Evolutionary conservation across 2,797 vertebrate species (phyloP).

Genomic region (Podarcis siculus): DNA sequence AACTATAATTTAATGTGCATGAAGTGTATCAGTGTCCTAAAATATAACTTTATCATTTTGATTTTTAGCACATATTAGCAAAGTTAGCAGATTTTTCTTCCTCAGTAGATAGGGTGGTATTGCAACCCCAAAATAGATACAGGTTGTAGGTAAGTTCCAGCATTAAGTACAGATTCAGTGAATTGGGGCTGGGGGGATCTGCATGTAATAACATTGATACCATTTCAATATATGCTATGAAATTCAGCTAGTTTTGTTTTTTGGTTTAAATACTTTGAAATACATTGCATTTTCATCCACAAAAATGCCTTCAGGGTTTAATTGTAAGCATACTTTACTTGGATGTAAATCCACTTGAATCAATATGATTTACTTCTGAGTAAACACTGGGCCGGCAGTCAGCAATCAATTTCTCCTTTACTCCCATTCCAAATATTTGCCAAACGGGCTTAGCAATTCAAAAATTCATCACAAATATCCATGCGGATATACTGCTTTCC

Average conservation of each 20-base stretch:
- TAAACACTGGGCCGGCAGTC: background rate
- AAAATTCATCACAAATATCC: conserved; percentile 25
- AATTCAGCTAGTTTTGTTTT: background rate
- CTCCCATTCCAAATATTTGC: background rate
- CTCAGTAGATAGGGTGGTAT: too few relatives aligned
- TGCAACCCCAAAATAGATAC: background rate
- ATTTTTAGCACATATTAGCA: too few relatives aligned
- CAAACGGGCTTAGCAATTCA: conserved; percentile 30
- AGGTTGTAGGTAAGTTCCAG: background rate
- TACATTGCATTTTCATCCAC: background rate
- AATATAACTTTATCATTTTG: too few relatives aligned
- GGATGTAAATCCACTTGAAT: conserved; percentile 5
- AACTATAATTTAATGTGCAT: too few relatives aligned
- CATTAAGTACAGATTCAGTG: background rate
- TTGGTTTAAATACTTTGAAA: background rate
- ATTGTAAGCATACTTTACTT: background rate
- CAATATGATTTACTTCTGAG: background rate
- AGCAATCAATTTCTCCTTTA: background rate
- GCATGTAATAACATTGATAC: background rate
- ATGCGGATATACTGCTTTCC: conserved; percentile 20
- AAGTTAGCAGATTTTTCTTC: too few relatives aligned
- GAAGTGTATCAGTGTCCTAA: too few relatives aligned
- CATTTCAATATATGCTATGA: background rate
- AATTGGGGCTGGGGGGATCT: background rate
- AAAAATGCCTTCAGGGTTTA: background rate